Conservation (phyloP, 2,888 invertebrate genomes). For the Drosophila gaucha region DNA sequence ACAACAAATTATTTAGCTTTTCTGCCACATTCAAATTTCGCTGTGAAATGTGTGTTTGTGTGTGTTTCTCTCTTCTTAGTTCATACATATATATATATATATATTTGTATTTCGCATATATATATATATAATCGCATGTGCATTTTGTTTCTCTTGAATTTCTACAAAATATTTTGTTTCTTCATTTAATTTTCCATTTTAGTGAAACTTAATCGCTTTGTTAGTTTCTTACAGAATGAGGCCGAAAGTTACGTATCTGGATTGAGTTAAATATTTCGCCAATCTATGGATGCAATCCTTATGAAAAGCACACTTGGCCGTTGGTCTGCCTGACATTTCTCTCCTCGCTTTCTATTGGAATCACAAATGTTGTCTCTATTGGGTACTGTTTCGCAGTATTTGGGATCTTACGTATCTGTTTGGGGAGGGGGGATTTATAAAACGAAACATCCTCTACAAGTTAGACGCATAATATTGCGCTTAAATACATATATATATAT, state of each 20-base stretch:
- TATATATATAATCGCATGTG: constrained; percentile 54
- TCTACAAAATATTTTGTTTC: constrained; percentile 54
- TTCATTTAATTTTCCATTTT: constrained; percentile 1
- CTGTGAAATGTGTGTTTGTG: constrained; percentile 51
- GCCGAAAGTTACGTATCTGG: constrained; percentile 85
- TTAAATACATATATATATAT: constrained; percentile 67
- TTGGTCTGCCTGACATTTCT: constrained; percentile 47
- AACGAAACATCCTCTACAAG: constrained; percentile 71
- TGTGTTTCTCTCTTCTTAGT: constrained; percentile 44
- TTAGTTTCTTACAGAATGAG: constrained; percentile 84
- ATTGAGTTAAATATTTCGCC: constrained; percentile 68
- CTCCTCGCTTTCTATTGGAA: constrained; percentile 35
- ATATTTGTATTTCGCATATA: constrained; percentile 43
- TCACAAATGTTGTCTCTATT: constrained; percentile 54
- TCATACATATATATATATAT: constrained; percentile 34
- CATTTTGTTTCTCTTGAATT: constrained; percentile 59
- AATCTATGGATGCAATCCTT: constrained; percentile 35
- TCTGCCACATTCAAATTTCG: constrained; percentile 52
- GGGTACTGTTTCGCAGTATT: constrained; percentile 25
- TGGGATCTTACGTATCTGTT: constrained; percentile 40
- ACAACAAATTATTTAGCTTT: constrained; percentile 82
- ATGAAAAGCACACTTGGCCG: constrained; percentile 40
- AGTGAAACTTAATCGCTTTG: constrained; percentile 63
- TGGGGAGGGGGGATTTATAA: constrained; percentile 55
- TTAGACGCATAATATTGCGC: constrained; percentile 60